Base-by-base conservation (phyloP, 2,888 invertebrate genomes). In the Hydriomena furcata region DNA sequence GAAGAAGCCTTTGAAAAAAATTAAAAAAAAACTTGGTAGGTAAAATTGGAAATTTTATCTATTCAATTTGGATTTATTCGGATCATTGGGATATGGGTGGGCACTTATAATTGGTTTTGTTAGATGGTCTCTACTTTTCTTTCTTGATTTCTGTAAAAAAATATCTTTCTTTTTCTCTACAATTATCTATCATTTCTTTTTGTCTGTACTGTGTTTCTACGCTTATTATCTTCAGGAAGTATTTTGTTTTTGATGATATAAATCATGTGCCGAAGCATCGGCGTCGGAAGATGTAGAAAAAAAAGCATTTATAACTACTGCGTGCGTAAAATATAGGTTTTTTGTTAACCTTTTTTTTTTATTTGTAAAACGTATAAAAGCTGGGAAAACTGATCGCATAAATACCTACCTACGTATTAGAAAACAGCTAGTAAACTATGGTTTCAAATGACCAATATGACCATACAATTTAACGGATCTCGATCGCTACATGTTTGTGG, bases 381-480 rank as follows among this genome's bases (percentile, higher is more conserved):
- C 7, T 28, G 6, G 32, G 36, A 42, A 37, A 49, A 40, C 35
- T 45, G 24, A 12, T 20, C 25, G 10, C 32, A 35, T 41, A 36
- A 21, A 21, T 28, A 11, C 8, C 23, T n/a, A n/a, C n/a, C n/a
- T n/a, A n/a, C n/a, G n/a, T 42, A 40, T 51, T 58, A 59, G 53
- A 60, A 60, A 58, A 49, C 47, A 48, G 54, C 38, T 56, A 59
- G 21, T n/a, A n/a, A 36, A 35, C 36, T 30, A 51, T 40, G 21
- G 34, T 31, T 45, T 12, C 32, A 6, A 48, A 52, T n/a, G n/a
- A 17, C 17, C 17, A n/a, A n/a, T n/a, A 54, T 51, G 53, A 46
- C 51, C 52, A 54, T 51, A 46, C 47, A 49, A 63, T 64, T 58
- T 60, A 59, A 55, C 54, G 48, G 55, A 51, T 55, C 45, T 47